Base-by-base conservation (phyloP, 2,113 vertebrate species). In the Pterophyllum scalare region DNA sequence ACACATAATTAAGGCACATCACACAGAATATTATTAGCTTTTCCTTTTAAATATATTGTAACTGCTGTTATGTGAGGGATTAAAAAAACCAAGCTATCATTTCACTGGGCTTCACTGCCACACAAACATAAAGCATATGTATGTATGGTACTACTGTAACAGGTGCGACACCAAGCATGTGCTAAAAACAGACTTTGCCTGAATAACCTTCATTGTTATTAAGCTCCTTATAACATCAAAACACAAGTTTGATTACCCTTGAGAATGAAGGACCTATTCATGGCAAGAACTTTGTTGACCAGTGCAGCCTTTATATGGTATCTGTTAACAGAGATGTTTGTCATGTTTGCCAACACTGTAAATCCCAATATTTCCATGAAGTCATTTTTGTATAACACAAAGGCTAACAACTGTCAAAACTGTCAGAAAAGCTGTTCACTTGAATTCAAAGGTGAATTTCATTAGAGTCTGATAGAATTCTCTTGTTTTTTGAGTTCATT, bases 111-210 rank as follows among this genome's bases (percentile, higher is more conserved):
- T 72, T 72, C 67, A 8, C 11, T 72, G 46, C 67, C 67, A 72
- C 26, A 72, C 46, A 72, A 72, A 31, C 67, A 52, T 72, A 52
- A 72, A 72, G 67, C 67, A 52, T 31, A 49, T 28, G 46, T 49
- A 19, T 49, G 49, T 17, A 7, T 52, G 17, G 49, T 6, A 58
- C 26, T 28, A n/a, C 28, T 72, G 17, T 43, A 40, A 86, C 81
- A 90, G 70, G 4, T 52, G 49, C 49, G 6, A 52, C 49, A 52
- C 49, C 19, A 17, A 19, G 15, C 33, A 26, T 54, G 31, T 80
- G 11, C 8, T 83, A 57, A 60, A 78, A 81, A 83, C 72, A 83
- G 46, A 70, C 26, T 61, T 59, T 35, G 64, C 12, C 60, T 49
- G 8, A 61, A 43, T 59, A 26, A 15, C 7, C 11, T 14, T 72